Conservation (phyloP, 1,140 invertebrate genomes). For the Trichonephila clavata region DNA sequence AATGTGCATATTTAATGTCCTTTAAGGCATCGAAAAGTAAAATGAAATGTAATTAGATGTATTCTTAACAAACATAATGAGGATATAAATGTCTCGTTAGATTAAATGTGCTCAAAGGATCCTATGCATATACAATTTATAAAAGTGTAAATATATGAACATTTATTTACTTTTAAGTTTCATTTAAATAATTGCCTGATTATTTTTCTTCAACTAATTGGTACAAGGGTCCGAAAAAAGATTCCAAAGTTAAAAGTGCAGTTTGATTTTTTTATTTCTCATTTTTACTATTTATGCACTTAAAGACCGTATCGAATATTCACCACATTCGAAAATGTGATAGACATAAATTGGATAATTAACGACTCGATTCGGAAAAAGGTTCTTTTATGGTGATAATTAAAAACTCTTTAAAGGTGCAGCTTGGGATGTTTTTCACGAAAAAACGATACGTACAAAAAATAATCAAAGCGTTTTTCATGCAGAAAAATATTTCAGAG, state of each 20-base stretch:
- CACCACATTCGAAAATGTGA: background rate
- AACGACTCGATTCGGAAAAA: background rate
- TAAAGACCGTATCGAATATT: background rate
- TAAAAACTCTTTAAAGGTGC: constrained; percentile 18
- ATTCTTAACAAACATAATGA: background rate
- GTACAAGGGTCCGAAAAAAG: background rate
- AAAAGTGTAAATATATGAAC: background rate
- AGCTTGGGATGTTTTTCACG: background rate
- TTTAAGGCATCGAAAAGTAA: no score
- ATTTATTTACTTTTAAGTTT: background rate
- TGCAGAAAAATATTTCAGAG: background rate
- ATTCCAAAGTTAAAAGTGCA: background rate
- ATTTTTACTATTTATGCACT: background rate
- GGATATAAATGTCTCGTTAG: background rate
- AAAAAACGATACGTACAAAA: background rate
- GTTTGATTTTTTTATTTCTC: background rate
- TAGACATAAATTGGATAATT: constrained; percentile 30
- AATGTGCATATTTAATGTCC: no score
- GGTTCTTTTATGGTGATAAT: background rate
- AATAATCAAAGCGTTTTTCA: background rate
- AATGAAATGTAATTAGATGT: no score
- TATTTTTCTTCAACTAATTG: constrained; percentile 7
- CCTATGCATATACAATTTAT: background rate
- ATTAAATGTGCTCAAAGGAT: background rate
- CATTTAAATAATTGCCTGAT: background rate